A percentile compares a stretch with the other conserved stretches of the same genome.
Evolutionary conservation across 1,140 invertebrate genomes (phyloP).

Genomic region (Trichonephila inaurata): DNA sequence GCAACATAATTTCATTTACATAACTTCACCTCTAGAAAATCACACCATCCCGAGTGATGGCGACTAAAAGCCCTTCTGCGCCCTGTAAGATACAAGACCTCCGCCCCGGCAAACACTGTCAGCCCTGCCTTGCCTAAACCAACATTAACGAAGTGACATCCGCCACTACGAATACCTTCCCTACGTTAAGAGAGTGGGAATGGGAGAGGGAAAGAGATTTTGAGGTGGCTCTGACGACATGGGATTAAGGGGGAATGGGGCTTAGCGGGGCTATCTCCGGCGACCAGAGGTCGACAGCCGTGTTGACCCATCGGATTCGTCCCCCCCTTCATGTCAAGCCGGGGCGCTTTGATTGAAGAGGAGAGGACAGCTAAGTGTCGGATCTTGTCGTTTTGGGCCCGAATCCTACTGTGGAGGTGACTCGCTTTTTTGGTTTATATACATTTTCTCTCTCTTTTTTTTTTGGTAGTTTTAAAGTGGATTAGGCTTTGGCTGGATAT

Average conservation of each 20-base stretch:
- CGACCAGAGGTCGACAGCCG: slow-evolving; percentile 58
- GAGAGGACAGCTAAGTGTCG: neutral
- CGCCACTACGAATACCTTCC: neutral
- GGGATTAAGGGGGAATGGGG: slow-evolving; percentile 61
- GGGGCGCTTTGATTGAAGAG: neutral
- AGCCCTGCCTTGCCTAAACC: neutral
- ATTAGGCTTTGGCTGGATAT: neutral
- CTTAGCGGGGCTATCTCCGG: slow-evolving; percentile 68
- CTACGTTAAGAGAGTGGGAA: neutral
- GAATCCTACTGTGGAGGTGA: neutral
- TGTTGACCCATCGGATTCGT: slow-evolving; percentile 59
- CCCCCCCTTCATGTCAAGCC: neutral
- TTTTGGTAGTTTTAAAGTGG: neutral
- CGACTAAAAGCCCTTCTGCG: neutral
- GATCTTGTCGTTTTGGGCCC: neutral
- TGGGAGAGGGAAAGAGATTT: slow-evolving; percentile 44
- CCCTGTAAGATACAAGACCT: neutral
- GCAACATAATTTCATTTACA: too few species aligned
- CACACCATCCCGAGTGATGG: too few species aligned
- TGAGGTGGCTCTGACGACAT: slow-evolving; percentile 70
- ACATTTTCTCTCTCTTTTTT: neutral
- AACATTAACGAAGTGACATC: slow-evolving; percentile 27
- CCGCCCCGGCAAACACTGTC: slow-evolving; percentile 12
- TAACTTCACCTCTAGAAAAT: too few species aligned
- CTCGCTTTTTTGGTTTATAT: neutral